Percentiles rank a stretch among this genome's conserved stretches.
These are phyloP conservation scores for Drosophila sechellia DNA, from an alignment of 1,140 invertebrate species.

Conservation along the genomic window DNA sequence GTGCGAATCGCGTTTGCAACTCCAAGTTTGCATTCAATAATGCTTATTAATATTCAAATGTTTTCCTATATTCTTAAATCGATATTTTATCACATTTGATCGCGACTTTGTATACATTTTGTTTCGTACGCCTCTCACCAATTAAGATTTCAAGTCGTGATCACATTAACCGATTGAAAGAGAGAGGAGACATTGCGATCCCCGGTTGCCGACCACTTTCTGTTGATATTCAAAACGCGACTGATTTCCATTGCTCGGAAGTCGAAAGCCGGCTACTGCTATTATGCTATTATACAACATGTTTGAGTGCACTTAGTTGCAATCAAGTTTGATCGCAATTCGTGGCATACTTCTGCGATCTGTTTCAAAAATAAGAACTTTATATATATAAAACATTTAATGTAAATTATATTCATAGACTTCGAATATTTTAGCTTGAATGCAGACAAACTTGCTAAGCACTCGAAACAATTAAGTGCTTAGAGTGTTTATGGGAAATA, in stretches of 20 bases:
- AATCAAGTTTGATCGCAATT: neutral
- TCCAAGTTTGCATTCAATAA: constrained; percentile 6
- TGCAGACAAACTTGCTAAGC: neutral
- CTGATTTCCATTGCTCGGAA: constrained; percentile 42
- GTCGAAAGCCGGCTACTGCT: constrained; percentile 44
- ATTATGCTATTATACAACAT: no score
- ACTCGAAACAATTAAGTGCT: neutral
- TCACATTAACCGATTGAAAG: constrained; percentile 15
- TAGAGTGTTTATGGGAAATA: neutral
- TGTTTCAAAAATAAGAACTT: neutral
- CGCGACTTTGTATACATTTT: constrained; percentile 13
- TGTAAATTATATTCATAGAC: no score
- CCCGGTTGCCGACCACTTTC: constrained; percentile 26
- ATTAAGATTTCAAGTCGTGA: constrained; percentile 41
- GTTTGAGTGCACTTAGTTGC: constrained; percentile 38
- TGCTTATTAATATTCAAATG: constrained; percentile 8
- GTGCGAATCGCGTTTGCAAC: no score
- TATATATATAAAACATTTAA: neutral
- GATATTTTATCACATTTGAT: constrained; percentile 30
- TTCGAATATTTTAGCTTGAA: neutral
- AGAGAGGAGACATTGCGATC: neutral
- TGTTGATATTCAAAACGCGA: constrained; percentile 39
- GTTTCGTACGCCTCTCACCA: constrained; percentile 12
- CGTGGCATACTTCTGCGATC: constrained; percentile 14
- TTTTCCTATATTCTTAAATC: constrained; percentile 1